Base-by-base conservation (phyloP, 2,888 invertebrate species). In the Plagiodera versicolora region DNA sequence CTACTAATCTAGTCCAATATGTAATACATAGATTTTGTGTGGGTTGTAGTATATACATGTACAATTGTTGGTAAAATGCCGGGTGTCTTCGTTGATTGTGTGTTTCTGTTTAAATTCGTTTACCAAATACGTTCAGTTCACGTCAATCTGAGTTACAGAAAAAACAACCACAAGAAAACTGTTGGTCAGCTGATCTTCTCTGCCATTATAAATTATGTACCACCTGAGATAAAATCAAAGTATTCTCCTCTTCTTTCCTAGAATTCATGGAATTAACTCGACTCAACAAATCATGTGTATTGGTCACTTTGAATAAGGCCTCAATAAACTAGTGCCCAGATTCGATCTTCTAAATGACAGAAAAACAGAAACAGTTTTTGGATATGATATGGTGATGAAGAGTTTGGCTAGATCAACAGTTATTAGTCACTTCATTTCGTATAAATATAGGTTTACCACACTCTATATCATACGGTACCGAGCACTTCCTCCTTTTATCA, bases 11-110 rank as follows among this genome's bases (percentile, higher is more conserved):
- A 81, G 81, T 80, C 80, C 79, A 80, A 80, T 80, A 80, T 80
- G 79, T 81, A 81, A 79, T 80, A 80, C 80, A 81, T 81, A 80
- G 80, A 80, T 82, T 82, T 82, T 81, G 82, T 82, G 82, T 83
- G 82, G 81, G 80, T 82, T 82, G 82, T 83, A 82, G 82, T 81
- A 82, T 39, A 39, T 83, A 83, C 82, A 81, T 81, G 80, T 80
- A 83, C 82, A 82, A 82, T 81, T 82, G 81, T 82, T 82, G 81
- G 80, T 81, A 80, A 73, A 78, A 71, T 70, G 73, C 78, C 79
- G 79, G 77, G 79, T 79, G 80, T 78, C 80, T 77, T 76, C 76
- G 72, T 79, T 74, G 65, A 72, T 68, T 76, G 72, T 60, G 72
- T 60, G 57, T 66, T 67, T 73, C 59, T 63, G 70, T 76, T 75